Conservation (phyloP, 2,113 vertebrate genomes). For the Promerops cafer region DNA sequence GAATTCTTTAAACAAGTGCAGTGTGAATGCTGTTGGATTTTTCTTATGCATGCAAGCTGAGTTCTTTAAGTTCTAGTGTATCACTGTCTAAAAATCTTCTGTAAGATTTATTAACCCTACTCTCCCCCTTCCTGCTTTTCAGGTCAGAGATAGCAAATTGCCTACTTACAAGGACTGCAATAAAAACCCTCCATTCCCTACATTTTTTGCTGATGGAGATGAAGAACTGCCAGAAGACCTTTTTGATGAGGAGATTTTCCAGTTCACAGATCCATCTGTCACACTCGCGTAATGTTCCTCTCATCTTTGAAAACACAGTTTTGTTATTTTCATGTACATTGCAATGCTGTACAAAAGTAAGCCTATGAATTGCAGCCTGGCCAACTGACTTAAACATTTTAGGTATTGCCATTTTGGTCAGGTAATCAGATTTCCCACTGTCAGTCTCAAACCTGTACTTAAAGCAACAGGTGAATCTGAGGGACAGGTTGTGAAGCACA, state of each 20-base stretch:
- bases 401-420: neutral
- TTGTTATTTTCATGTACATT: neutral
- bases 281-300: conserved; percentile 49
- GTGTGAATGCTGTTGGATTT: neutral
- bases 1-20: neutral
- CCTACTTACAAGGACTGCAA: conserved; percentile 64
- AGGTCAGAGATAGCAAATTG: conserved; percentile 83
- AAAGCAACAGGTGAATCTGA: neutral
- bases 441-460: neutral
- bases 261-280: conserved; percentile 80
- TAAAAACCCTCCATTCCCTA: conserved; percentile 86
- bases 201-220: conserved; percentile 87
- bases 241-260: conserved; percentile 81
- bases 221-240: conserved; percentile 87
- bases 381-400: neutral
- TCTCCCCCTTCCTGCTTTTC: neutral
- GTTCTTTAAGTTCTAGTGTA: neutral
- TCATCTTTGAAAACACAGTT: neutral
- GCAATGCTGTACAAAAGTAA: neutral
- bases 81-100: neutral
- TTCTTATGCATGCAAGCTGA: neutral
- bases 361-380: neutral
- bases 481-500: neutral
- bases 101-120: neutral
- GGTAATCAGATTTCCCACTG: neutral